Conservation (phyloP, 1,140 invertebrate species). For the Lepidurus packardi region DNA sequence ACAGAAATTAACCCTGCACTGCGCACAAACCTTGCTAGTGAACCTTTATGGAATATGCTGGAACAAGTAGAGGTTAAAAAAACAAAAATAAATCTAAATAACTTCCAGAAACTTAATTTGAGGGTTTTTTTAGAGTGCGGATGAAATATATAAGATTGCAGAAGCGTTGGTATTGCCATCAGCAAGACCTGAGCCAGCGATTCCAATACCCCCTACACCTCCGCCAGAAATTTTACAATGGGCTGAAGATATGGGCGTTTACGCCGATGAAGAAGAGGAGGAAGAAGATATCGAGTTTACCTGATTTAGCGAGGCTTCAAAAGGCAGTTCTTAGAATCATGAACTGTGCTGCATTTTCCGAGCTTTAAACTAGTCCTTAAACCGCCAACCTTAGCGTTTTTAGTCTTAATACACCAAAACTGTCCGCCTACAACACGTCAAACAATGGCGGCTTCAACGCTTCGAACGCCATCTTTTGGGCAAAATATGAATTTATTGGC, state of each 20-base stretch:
- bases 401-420: too few relatives aligned
- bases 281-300: not conserved
- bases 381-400: too few relatives aligned
- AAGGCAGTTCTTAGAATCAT: not conserved
- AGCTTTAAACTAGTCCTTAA: not conserved
- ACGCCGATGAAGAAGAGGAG: not conserved
- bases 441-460: too few relatives aligned
- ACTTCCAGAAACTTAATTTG: not conserved
- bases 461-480: too few relatives aligned
- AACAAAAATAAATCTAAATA: not conserved
- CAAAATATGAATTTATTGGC: too few relatives aligned
- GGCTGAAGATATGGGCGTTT: not conserved
- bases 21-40: not conserved
- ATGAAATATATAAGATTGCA: not conserved
- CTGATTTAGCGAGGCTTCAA: not conserved
- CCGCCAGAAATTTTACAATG: not conserved
- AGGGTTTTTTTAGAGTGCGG: not conserved
- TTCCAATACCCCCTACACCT: not conserved
- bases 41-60: constrained; percentile 4
- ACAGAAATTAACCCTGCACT: not conserved
- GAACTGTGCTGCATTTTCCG: not conserved
- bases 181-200: not conserved
- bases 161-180: not conserved
- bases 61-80: not conserved
- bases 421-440: too few relatives aligned